Conservation (phyloP, 2,113 vertebrate genomes). For the Fregata magnificens region DNA sequence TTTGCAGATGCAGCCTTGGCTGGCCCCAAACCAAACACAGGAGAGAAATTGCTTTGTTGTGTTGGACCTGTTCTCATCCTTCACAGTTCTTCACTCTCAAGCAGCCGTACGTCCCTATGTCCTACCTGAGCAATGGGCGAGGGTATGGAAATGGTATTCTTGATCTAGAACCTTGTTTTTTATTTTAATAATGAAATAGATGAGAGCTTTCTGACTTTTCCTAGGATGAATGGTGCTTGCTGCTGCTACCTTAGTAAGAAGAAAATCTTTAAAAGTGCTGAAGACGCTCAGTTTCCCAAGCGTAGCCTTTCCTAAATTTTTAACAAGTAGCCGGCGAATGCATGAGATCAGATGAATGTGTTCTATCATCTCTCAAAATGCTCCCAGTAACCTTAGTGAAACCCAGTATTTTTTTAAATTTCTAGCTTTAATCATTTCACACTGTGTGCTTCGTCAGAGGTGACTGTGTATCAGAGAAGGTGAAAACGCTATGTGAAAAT, state of each 20-base stretch:
- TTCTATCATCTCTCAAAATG: neutral
- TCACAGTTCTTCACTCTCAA: neutral
- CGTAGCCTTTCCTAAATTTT: neutral
- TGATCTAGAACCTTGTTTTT: neutral
- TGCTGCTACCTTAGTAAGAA: neutral
- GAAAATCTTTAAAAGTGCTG: neutral
- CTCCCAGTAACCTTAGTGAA: neutral
- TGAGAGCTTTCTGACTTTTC: neutral
- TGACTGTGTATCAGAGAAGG: neutral
- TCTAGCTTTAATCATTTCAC: neutral
- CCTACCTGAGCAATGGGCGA: neutral
- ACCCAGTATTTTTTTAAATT: neutral
- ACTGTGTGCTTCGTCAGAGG: neutral
- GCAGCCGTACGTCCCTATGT: neutral
- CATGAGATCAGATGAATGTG: neutral
- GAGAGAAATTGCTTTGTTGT: neutral
- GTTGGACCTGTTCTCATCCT: neutral
- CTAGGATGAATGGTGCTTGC: neutral
- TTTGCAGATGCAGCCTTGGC: neutral
- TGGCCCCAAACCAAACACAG: neutral
- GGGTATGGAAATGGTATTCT: neutral
- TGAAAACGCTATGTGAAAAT: neutral
- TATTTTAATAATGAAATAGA: neutral
- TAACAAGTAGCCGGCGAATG: neutral
- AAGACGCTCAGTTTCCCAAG: neutral